Evolutionary conservation across 1,140 invertebrate genomes (phyloP), one percentile per base, ranked within the genome.

Genomic region (Philotrypesis tridentata): DNA sequence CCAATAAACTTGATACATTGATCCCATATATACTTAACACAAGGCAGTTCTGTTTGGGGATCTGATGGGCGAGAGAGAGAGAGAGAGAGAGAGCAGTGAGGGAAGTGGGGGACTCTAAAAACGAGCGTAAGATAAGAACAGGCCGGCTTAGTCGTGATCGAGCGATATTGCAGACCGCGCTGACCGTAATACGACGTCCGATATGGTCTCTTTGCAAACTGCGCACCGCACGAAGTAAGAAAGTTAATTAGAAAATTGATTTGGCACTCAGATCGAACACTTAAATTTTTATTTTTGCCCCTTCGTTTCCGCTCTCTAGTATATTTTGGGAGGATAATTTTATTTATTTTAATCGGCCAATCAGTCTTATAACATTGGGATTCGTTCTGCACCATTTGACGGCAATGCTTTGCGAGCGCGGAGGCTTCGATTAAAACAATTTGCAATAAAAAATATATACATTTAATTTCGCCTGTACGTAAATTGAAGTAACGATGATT

Each of bases 201-300:
- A n/a, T n/a, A n/a, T n/a, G n/a, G n/a, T n/a, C 61, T 75, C 65
- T 73, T 73, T 33, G 37, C 14, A 37, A 14, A 55, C n/a, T n/a
- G n/a, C n/a, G n/a, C n/a, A 17, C 21, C 21, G 11, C 29, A 31
- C 23, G 60, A 17, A 80, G 61, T 82, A 77, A 82, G 67, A 82
- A 82, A 82, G 80, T 61, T 77, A 71, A 82, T 82, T 82, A 72
- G 33, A 82, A 77, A 82, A 82, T 82, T 82, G 80, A 71, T 71
- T n/a, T 75, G 60, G 17, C 21, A 25, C 40, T 37, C 14, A 2
- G 31, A 23, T 12, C 60, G n/a, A 6, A 40, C 17, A 27, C 29
- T 40, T 55, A 29, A 43, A 63, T 80, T 67, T 77, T 79, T 27
- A 73, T 65, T 21, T 67, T n/a, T n/a, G n/a, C 5, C 11, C 23